phyloP scores from a whole-genome alignment of 2,888 invertebrate genomes.

The Eurytoma adleriae region DNA sequence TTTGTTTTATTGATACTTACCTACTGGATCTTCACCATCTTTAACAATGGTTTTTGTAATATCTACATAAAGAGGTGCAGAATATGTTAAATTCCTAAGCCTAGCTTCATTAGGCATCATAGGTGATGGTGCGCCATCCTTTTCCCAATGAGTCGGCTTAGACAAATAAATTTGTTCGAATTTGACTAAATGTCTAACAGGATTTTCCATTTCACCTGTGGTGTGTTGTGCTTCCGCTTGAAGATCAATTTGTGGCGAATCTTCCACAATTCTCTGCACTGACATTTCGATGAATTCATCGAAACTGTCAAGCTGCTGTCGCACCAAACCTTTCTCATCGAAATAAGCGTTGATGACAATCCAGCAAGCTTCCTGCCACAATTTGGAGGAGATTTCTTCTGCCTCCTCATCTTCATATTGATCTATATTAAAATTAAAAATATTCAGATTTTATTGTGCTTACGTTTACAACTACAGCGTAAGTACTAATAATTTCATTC shows the following conservation, averaged over 20 bases:
- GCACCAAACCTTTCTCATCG: constrained; percentile 99
- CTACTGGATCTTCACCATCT: constrained; percentile 85
- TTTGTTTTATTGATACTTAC: constrained; percentile 21
- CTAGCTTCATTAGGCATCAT: constrained; percentile 99
- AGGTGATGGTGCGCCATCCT: constrained; percentile 98
- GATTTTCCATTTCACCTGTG: constrained; percentile 93
- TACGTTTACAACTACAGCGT: no score
- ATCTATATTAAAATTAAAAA: constrained; percentile 37
- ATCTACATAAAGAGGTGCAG: constrained; percentile 99
- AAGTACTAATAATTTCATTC: no score
- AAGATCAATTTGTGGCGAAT: constrained; percentile 97
- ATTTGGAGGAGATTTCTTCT: constrained; percentile 97
- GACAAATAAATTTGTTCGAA: constrained; percentile 99
- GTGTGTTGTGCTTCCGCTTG: constrained; percentile 99
- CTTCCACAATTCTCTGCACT: constrained; percentile 99
- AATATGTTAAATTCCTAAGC: constrained; percentile 96
- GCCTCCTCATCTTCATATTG: constrained; percentile 89
- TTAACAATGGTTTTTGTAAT: constrained; percentile 97
- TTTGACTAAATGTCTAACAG: constrained; percentile 91
- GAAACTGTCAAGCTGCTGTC: constrained; percentile 99
- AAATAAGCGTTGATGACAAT: constrained; percentile 99
- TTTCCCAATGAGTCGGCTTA: constrained; percentile 99
- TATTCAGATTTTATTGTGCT: background rate
- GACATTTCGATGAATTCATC: constrained; percentile 99
- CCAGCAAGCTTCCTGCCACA: constrained; percentile 99